Conservation (phyloP, 2,113 vertebrate species). For the Arothron firmamentum region DNA sequence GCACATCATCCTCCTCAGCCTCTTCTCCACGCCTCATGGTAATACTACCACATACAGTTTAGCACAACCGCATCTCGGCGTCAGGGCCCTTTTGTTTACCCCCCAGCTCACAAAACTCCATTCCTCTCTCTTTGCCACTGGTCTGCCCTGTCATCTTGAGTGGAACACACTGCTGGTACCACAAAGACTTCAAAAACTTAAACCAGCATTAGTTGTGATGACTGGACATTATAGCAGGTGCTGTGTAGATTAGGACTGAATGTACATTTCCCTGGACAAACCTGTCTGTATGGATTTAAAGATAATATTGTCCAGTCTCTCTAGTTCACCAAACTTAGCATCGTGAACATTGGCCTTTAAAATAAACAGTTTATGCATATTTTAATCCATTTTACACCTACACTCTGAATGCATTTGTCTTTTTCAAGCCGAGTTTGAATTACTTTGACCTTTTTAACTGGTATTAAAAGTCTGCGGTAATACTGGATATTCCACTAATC, state of each 20-base stretch:
- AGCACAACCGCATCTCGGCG: constrained; percentile 1
- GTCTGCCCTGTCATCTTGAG: constrained; percentile 3
- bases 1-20: constrained; percentile 92
- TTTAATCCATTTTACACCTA: not conserved
- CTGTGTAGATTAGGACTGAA: not conserved
- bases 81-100: constrained; percentile 17
- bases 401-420: too few species aligned
- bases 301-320: not conserved
- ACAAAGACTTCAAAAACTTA: not conserved
- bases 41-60: constrained; percentile 34
- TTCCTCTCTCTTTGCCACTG: not conserved
- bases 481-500: not conserved
- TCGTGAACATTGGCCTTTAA: too few species aligned
- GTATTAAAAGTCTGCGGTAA: not conserved
- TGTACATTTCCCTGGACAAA: not conserved
- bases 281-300: not conserved
- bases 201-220: not conserved
- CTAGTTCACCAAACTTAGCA: too few species aligned
- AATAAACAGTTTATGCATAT: not conserved
- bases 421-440: too few species aligned
- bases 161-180: not conserved
- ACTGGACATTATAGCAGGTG: not conserved
- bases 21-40: constrained; percentile 95
- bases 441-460: not conserved
- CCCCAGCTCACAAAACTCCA: constrained; percentile 10